Evolutionary conservation across 2,888 invertebrate genomes (phyloP).

Genomic region (Esperia sulphurella): DNA sequence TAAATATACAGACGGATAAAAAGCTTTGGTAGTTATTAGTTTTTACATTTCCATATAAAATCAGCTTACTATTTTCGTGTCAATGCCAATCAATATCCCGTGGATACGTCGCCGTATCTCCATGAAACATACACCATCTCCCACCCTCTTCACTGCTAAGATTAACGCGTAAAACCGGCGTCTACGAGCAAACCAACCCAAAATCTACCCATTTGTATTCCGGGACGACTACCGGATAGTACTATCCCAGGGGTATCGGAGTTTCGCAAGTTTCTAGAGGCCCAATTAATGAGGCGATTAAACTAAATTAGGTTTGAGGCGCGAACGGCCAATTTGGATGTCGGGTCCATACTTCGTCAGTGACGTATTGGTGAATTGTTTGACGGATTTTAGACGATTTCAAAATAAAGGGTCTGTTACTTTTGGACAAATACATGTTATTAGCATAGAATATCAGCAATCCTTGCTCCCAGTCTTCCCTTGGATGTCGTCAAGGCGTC

Average conservation of each 20-base stretch:
- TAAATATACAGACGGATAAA: too few relatives aligned
- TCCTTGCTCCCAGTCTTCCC: too few relatives aligned
- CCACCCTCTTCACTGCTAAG: constrained; percentile 25
- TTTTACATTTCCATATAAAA: too few relatives aligned
- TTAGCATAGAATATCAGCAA: too few relatives aligned
- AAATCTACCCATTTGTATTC: constrained; percentile 60
- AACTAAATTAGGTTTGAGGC: constrained; percentile 65
- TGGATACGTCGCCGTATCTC: too few relatives aligned
- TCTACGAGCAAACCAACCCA: constrained; percentile 22
- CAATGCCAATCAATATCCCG: too few relatives aligned
- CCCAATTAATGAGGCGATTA: constrained; percentile 72
- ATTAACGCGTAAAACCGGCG: constrained; percentile 19
- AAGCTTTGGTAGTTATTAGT: too few relatives aligned
- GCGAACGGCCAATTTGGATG: constrained; percentile 42
- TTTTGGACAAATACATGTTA: too few relatives aligned
- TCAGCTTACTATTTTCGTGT: too few relatives aligned
- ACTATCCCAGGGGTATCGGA: constrained; percentile 49
- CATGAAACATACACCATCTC: neutral
- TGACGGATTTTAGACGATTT: neutral
- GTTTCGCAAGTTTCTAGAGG: constrained; percentile 56
- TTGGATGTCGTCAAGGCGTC: too few relatives aligned
- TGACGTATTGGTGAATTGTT: constrained; percentile 3
- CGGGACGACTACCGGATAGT: constrained; percentile 16
- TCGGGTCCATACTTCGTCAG: neutral
- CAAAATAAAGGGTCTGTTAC: too few relatives aligned